Conservation (phyloP, 2,888 invertebrate genomes). For the Noctua janthina region DNA sequence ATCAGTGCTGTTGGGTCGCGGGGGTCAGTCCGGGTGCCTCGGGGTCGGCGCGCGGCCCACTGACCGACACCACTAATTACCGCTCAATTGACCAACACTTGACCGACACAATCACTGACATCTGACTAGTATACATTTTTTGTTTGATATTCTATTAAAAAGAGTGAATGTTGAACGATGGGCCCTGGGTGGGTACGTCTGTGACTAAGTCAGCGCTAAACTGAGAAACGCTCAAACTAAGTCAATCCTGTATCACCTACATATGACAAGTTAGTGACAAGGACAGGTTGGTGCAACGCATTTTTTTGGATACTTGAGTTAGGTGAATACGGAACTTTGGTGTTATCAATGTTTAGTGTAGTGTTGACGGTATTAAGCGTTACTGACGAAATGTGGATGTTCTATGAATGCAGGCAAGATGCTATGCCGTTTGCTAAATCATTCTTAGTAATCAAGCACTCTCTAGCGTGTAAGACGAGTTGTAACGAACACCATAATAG, state of each 20-base stretch:
- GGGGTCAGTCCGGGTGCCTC: conserved; percentile 8
- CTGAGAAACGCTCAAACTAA: neutral
- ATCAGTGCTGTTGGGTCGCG: neutral
- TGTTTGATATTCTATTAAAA: neutral
- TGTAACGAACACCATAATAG: neutral
- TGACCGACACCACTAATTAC: conserved; percentile 67
- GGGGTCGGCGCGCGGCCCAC: conserved; percentile 40
- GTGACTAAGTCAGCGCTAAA: neutral
- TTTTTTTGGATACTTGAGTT: neutral
- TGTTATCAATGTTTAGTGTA: neutral
- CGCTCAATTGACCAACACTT: conserved; percentile 69
- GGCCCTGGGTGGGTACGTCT: neutral
- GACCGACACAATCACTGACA: conserved; percentile 47
- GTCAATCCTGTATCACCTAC: neutral
- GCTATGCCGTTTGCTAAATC: neutral
- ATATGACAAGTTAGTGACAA: neutral
- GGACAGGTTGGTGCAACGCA: neutral
- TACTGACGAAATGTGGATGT: neutral
- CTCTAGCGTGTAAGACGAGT: neutral
- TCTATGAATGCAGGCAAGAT: neutral
- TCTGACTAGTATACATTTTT: conserved; percentile 10
- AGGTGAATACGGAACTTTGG: too few species aligned
- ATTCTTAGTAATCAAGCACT: neutral
- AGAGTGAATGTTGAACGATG: neutral
- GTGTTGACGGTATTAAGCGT: neutral